A percentile compares a stretch with the other conserved stretches of the same genome.
phyloP scores from a whole-genome alignment of 2,113 vertebrate genomes.

The Chaetura pelagica region DNA sequence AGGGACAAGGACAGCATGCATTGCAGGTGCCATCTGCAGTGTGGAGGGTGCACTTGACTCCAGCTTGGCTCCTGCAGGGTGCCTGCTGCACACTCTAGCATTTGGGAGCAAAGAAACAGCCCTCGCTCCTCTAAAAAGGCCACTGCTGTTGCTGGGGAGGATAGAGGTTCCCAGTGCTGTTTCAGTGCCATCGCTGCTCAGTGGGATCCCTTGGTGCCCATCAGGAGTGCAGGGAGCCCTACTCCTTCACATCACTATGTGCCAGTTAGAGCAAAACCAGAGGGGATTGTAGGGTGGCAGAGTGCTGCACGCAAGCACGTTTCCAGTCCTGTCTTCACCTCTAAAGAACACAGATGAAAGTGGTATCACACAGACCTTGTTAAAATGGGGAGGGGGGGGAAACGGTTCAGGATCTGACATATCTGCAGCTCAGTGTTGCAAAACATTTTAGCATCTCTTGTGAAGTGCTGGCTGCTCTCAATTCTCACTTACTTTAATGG shows the following conservation, averaged over 20 bases:
- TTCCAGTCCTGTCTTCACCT: background rate
- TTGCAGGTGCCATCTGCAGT: accelerated
- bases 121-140: accelerated
- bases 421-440: background rate
- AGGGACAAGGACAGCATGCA: accelerated
- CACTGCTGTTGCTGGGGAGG: background rate
- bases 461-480: conserved; percentile 19
- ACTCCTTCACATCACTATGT: background rate
- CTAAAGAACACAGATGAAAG: background rate
- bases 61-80: background rate
- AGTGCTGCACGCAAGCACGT: background rate
- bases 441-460: background rate
- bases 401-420: background rate
- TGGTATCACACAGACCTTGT: background rate
- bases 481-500: conserved; percentile 36
- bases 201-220: accelerated
- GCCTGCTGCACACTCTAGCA: accelerated
- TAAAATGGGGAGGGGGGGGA: background rate
- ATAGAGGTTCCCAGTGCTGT: background rate
- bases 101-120: background rate
- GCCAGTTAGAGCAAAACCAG: background rate
- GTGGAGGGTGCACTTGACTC: accelerated
- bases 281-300: background rate
- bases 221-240: background rate
- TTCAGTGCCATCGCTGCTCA: accelerated